Percentiles rank a stretch among this genome's conserved stretches.
Evolutionary conservation across 1,140 invertebrate genomes (phyloP).

Genomic region (Ceratoteleas bidentatus): DNA sequence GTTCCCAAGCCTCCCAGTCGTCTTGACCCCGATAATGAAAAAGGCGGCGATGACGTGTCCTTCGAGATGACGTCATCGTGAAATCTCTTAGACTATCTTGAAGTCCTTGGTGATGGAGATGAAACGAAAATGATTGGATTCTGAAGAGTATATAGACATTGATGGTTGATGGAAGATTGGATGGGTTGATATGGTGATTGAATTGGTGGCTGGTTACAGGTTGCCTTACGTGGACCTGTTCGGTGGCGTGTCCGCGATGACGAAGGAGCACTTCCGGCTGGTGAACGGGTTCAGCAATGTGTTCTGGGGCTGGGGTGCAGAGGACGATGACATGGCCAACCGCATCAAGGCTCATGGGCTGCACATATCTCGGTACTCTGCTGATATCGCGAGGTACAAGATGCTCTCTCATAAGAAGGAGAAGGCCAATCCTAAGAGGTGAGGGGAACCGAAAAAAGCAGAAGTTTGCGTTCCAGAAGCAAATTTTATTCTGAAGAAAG

Average conservation of each 20-base stretch:
- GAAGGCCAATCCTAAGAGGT: slow-evolving; percentile 93
- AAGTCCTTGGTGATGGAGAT: no score
- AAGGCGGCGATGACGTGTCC: background rate
- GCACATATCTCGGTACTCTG: slow-evolving; percentile 92
- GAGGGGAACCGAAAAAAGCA: slow-evolving; percentile 1
- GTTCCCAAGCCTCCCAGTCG: background rate
- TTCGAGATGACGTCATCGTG: background rate
- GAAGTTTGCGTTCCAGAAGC: no score
- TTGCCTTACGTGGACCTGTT: slow-evolving; percentile 94
- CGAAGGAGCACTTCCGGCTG: slow-evolving; percentile 88
- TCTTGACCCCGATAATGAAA: slow-evolving; percentile 16
- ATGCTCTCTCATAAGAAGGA: slow-evolving; percentile 95
- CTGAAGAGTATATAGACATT: no score
- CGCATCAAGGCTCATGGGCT: slow-evolving; percentile 89
- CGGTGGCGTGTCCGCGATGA: slow-evolving; percentile 94
- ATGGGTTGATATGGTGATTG: background rate
- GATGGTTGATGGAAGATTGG: background rate
- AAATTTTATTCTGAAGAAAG: no score
- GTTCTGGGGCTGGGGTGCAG: slow-evolving; percentile 96
- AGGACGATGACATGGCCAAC: slow-evolving; percentile 96
- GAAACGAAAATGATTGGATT: no score
- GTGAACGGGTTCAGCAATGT: slow-evolving; percentile 96
- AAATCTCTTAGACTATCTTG: background rate
- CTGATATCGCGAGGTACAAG: slow-evolving; percentile 92
- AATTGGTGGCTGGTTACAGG: slow-evolving; percentile 80